Evolutionary conservation across 1,140 invertebrate species (phyloP).

Genomic region (Euglossa dilemma): DNA sequence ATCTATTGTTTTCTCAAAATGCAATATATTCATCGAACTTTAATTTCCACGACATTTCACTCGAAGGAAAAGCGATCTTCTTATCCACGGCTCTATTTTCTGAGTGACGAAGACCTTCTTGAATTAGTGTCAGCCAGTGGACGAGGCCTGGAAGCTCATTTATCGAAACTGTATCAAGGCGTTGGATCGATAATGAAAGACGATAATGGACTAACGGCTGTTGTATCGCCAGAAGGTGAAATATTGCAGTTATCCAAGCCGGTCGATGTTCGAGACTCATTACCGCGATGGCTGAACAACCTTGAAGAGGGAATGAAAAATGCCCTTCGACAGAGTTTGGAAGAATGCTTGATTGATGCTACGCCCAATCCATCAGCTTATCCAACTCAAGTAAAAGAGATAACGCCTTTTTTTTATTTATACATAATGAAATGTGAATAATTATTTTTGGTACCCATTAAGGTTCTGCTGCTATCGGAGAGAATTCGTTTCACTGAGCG

Average conservation of each 20-base stretch:
- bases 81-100: slow-evolving; percentile 98
- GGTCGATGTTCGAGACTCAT: slow-evolving; percentile 84
- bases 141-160: slow-evolving; percentile 93
- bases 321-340: slow-evolving; percentile 71
- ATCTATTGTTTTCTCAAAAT: too few species aligned
- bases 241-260: slow-evolving; percentile 89
- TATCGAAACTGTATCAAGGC: slow-evolving; percentile 97
- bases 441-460: neutral
- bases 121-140: slow-evolving; percentile 93
- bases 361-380: slow-evolving; percentile 74
- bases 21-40: neutral
- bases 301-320: slow-evolving; percentile 76
- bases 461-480: slow-evolving; percentile 76
- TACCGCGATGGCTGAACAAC: slow-evolving; percentile 75
- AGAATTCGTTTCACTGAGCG: slow-evolving; percentile 78
- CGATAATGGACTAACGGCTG: slow-evolving; percentile 85
- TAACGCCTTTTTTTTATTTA: neutral
- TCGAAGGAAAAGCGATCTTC: slow-evolving; percentile 93
- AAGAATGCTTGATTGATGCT: slow-evolving; percentile 75
- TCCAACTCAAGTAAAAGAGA: slow-evolving; percentile 74
- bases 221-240: slow-evolving; percentile 92
- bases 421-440: neutral
- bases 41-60: neutral
- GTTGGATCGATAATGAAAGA: slow-evolving; percentile 90
- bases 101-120: slow-evolving; percentile 97